Evolutionary conservation across 53 echinoderm and acorn worm genomes (phyloP).

Genomic region (Apostichopus leukothele): DNA sequence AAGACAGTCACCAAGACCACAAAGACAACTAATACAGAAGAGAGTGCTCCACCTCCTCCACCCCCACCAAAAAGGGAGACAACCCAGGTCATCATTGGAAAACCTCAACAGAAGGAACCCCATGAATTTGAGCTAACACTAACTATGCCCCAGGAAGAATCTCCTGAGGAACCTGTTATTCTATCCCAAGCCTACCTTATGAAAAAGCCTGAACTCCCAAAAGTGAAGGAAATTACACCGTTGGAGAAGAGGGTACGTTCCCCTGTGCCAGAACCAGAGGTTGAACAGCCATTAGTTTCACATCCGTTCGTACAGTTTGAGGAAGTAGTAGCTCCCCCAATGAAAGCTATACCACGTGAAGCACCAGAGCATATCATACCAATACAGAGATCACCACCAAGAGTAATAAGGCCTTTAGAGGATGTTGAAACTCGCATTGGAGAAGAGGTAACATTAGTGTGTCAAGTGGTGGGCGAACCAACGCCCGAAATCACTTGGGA

Average conservation of each 20-base stretch:
- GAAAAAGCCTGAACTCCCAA: slow-evolving; percentile 51
- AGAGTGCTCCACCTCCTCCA: slow-evolving; percentile 2
- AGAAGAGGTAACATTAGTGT: slow-evolving; percentile 65
- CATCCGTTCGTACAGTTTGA: slow-evolving; percentile 54
- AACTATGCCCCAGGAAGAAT: slow-evolving; percentile 43
- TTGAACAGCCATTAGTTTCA: slow-evolving; percentile 31
- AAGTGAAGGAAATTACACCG: not conserved
- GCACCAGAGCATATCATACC: slow-evolving; percentile 30
- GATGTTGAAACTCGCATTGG: slow-evolving; percentile 71
- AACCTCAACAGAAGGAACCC: slow-evolving; percentile 40
- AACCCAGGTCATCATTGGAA: slow-evolving; percentile 21
- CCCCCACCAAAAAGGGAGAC: slow-evolving; percentile 31
- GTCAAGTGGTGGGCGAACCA: slow-evolving; percentile 80
- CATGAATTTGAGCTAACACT: slow-evolving; percentile 36
- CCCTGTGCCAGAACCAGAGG: slow-evolving; percentile 50
- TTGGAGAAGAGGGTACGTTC: slow-evolving; percentile 22
- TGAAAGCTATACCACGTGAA: slow-evolving; percentile 38
- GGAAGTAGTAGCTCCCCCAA: slow-evolving; percentile 64
- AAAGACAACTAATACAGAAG: slow-evolving; percentile 55
- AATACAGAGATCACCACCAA: slow-evolving; percentile 54
- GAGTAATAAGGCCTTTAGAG: slow-evolving; percentile 64
- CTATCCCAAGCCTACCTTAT: slow-evolving; percentile 63
- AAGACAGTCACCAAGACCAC: slow-evolving; percentile 61
- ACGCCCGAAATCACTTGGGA: slow-evolving; percentile 74
- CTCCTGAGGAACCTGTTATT: slow-evolving; percentile 69